phyloP scores from a whole-genome alignment of 1,140 invertebrate genomes.

The Trichoplusia ni region DNA sequence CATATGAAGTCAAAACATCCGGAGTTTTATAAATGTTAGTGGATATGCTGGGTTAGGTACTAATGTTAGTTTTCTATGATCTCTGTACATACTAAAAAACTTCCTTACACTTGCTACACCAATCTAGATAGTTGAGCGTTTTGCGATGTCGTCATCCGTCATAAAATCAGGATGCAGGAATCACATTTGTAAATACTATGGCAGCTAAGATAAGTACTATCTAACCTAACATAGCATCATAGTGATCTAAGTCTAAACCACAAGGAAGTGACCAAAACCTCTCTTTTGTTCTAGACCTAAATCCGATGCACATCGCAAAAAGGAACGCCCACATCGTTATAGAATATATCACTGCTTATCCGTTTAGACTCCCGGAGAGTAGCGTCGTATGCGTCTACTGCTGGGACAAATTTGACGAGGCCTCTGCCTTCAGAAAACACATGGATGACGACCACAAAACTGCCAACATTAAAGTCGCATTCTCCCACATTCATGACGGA shows the following conservation, averaged over 20 bases:
- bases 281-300: constrained; percentile 73
- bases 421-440: constrained; percentile 53
- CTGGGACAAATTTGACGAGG: constrained; percentile 56
- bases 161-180: too few relatives aligned
- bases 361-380: constrained; percentile 66
- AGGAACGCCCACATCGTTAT: constrained; percentile 68
- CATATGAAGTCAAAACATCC: constrained; percentile 49
- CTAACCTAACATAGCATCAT: too few relatives aligned
- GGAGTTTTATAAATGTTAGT: background rate
- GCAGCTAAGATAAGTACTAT: too few relatives aligned
- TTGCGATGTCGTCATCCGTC: too few relatives aligned
- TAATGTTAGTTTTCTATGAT: too few relatives aligned
- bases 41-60: too few relatives aligned
- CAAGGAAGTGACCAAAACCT: constrained; percentile 44
- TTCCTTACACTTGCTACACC: too few relatives aligned
- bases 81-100: too few relatives aligned
- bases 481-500: constrained; percentile 48
- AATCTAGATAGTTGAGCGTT: too few relatives aligned
- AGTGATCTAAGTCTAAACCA: background rate
- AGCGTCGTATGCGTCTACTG: constrained; percentile 68
- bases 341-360: constrained; percentile 63
- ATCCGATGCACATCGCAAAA: constrained; percentile 60
- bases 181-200: too few relatives aligned
- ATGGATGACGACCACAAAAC: constrained; percentile 29
- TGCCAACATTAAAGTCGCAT: constrained; percentile 20